Base-by-base conservation (phyloP, 2,113 vertebrate genomes). In the Oryzias celebensis region DNA sequence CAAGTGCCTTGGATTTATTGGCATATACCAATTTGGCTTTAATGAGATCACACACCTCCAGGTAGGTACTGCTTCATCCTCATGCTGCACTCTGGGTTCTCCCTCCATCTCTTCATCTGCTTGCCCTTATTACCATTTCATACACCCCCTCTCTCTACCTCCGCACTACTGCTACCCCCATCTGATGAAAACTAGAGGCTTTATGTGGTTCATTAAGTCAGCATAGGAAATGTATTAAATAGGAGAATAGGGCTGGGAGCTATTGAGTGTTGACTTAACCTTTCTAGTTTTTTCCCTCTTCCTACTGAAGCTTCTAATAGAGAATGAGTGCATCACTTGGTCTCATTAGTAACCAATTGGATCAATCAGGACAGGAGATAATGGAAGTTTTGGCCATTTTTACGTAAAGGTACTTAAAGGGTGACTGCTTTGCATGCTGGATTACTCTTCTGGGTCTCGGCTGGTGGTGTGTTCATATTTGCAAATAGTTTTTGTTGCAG, bases 131-230 rank as follows among this genome's bases (percentile, higher is more conserved):
- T 96, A 97, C 94, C 95, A 95, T 96, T 96, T 98, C 94, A 95
- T 95, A 94, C 82, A 60, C 23, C 55, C 74, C 14, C 50, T 44
- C 49, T 62, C 43, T 58, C 20, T 72, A 90, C 91, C 92, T 88
- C 92, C 47, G 36, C 36, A 55, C 68, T 50, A 56, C 92, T 46
- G 45, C 61, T 56, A 51, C 68, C 62, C 92, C 93, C 93, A 91
- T 94, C 94, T 96, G 95, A 98, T 96, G 93, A 96, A 96, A 95
- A 94, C 92, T 91, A 94, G 92, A 95, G 95, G 92, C 94, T 96
- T 96, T 95, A 95, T 94, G 94, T 95, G 96, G 95, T 97, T 98
- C 94, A 97, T 98, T 98, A 98, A 97, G 96, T 94, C 95, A 95
- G 96, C 94, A 96, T 94, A 94, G 95, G 96, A 96, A 97, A 96